Percentiles rank a stretch among this genome's conserved stretches.
phyloP scores from a whole-genome alignment of 2,113 vertebrate species.

The Lycocorax pyrrhopterus region DNA sequence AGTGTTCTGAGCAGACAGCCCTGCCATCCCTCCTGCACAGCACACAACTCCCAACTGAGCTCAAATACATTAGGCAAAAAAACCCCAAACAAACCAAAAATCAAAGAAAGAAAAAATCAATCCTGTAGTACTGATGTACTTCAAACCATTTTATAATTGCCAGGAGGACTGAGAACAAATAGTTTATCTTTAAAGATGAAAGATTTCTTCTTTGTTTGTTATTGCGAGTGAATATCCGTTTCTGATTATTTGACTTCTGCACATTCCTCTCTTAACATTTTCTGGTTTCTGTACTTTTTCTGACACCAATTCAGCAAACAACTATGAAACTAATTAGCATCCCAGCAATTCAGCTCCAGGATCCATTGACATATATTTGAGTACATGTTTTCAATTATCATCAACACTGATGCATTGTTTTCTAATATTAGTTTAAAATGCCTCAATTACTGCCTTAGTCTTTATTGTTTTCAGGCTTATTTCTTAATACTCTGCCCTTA shows the following conservation, averaged over 20 bases:
- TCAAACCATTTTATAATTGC: not conserved
- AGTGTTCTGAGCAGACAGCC: slow-evolving; percentile 55
- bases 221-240: not conserved
- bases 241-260: not conserved
- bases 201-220: not conserved
- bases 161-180: not conserved
- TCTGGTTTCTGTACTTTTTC: not conserved
- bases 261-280: not conserved
- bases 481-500: not conserved
- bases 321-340: not conserved
- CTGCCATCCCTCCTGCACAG: slow-evolving; percentile 72
- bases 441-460: not conserved
- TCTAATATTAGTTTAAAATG: slow-evolving; percentile 25
- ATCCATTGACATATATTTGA: not conserved
- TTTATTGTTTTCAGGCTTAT: not conserved
- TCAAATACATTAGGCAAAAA: slow-evolving; percentile 72
- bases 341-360: not conserved
- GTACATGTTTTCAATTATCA: slow-evolving; percentile 33
- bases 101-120: not conserved
- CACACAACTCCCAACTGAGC: slow-evolving; percentile 70
- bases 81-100: not conserved
- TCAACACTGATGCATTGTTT: slow-evolving; percentile 4
- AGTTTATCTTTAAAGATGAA: not conserved
- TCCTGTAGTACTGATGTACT: not conserved
- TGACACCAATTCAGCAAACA: not conserved